phyloP scores from a whole-genome alignment of 2,113 vertebrate species.

The Eretmochelys imbricata region DNA sequence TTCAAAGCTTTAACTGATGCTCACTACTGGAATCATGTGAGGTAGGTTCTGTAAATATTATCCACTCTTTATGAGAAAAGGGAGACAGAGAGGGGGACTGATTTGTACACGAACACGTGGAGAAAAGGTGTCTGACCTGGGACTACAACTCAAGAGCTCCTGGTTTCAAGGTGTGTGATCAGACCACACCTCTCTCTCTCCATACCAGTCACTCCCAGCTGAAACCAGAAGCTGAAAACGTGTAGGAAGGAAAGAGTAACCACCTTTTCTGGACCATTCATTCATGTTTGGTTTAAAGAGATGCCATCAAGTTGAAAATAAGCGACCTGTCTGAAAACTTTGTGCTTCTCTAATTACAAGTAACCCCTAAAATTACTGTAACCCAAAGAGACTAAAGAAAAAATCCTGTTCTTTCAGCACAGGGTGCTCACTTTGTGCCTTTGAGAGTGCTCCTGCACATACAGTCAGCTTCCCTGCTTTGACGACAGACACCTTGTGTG shows the following conservation, averaged over 20 bases:
- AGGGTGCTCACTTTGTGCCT: not conserved
- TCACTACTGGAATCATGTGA: not conserved
- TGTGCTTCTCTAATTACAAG: too few species aligned
- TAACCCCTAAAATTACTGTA: not conserved
- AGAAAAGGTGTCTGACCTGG: not conserved
- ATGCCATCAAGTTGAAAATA: not conserved
- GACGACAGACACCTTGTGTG: not conserved
- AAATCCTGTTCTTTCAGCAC: not conserved
- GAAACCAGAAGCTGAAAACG: not conserved
- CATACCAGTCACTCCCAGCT: not conserved
- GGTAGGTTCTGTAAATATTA: not conserved
- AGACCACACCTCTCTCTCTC: not conserved
- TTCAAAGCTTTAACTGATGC: constrained; percentile 50
- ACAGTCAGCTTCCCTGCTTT: not conserved
- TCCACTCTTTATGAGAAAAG: not conserved
- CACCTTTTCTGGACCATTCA: not conserved
- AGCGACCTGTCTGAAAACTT: too few species aligned
- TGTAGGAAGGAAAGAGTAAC: not conserved
- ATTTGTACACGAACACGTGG: not conserved
- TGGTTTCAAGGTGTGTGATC: not conserved
- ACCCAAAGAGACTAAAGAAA: not conserved
- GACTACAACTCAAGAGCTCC: not conserved
- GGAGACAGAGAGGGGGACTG: not conserved
- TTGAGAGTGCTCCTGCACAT: not conserved
- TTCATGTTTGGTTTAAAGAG: not conserved